phyloP scores from a whole-genome alignment of 2,797 vertebrate species.

The Enteromius viviparus region DNA sequence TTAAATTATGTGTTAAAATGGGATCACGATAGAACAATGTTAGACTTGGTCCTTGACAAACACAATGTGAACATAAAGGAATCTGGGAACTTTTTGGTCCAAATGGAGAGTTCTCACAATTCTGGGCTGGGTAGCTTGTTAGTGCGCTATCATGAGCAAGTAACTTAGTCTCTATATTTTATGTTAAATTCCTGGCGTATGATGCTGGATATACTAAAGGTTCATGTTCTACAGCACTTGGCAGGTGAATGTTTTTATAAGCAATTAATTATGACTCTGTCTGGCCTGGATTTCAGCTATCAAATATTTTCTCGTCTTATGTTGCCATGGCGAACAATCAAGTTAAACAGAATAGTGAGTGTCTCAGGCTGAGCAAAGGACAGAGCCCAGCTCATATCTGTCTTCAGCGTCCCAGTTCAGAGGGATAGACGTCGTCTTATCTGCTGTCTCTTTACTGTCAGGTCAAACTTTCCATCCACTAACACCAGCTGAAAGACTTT shows the following conservation, averaged over 20 bases:
- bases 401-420: constrained; percentile 47
- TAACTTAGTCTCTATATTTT: constrained; percentile 60
- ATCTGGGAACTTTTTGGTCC: constrained; percentile 16
- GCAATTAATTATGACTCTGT: constrained; percentile 72
- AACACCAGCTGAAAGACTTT: constrained; percentile 59
- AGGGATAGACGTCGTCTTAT: constrained; percentile 62
- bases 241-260: constrained; percentile 70
- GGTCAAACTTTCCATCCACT: constrained; percentile 60
- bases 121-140: constrained; percentile 41
- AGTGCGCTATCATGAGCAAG: constrained; percentile 43
- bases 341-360: constrained; percentile 68
- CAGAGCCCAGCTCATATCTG: constrained; percentile 62
- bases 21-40: constrained; percentile 30
- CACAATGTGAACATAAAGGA: constrained; percentile 28
- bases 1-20: constrained; percentile 49
- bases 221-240: constrained; percentile 68
- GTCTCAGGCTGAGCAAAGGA: constrained; percentile 56
- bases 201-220: constrained; percentile 67
- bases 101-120: constrained; percentile 52
- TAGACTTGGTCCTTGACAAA: constrained; percentile 37
- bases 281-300: constrained; percentile 64
- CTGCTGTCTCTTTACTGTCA: constrained; percentile 60
- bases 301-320: constrained; percentile 71
- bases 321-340: constrained; percentile 69
- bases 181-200: constrained; percentile 67